Evolutionary conservation across 1,140 invertebrate genomes (phyloP), one percentile per base, ranked within the genome.

Genomic region (Diorhabda sublineata): DNA sequence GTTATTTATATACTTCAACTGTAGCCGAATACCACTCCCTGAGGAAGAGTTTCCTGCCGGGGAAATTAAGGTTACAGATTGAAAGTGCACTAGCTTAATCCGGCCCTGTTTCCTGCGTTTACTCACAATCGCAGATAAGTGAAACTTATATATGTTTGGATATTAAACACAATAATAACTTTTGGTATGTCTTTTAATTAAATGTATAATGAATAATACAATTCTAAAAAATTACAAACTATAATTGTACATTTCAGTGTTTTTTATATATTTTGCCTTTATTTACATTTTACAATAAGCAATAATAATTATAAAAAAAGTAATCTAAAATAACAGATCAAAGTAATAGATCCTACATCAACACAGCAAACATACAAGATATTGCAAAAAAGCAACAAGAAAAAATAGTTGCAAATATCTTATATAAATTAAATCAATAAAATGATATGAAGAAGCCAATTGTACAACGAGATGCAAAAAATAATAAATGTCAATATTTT

Each of bases 171-270:
- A 52, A 52, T 52, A 3, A 52, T 26, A 26, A 26, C n/a, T 52
- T 52, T 52, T n/a, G n/a, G n/a, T 52, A 8, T n/a, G 47, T 52
- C 47, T 52, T 52, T 52, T 52, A 8, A 52, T 8, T 52, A 6
- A 52, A 52, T 52, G 26, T 26, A 26, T 52, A 52, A 52, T 52
- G 47, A 52, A 52, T 52, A 52, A 26, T 26, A 26, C 26, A 26
- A 52, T 3, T 52, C 47, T 52, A 52, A 52, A 52, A 52, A 52
- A 52, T 52, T 52, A 52, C 47, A 52, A 52, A 52, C 47, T 52
- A 52, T 52, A 52, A 52, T 52, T 52, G 47, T 52, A 52, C 47
- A 52, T 52, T 52, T 52, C 47, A 52, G 47, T 52, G 47, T 52
- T 52, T 52, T 52, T 8, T 52, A 52, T 52, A 52, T 52, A 52